Percentiles rank a stretch among this genome's conserved stretches.
Conservation (phyloP, 2,888 invertebrate species). For the Tanaodytes sp. region DNA sequence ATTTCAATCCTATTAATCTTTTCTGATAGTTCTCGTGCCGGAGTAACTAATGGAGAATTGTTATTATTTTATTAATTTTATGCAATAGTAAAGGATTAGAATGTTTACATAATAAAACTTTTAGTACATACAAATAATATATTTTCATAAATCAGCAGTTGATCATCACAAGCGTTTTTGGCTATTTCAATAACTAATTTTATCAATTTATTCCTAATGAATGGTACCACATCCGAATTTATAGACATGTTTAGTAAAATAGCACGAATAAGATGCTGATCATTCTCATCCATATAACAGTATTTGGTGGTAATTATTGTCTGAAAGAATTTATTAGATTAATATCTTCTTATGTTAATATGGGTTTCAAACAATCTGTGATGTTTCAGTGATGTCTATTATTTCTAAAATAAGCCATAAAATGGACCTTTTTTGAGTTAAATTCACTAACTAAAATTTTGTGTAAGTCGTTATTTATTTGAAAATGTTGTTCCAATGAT, state of each 20-base stretch:
- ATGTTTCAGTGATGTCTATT: no score
- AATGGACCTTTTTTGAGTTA: no score
- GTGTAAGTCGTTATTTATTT: no score
- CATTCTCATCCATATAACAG: neutral
- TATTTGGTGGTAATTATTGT: constrained; percentile 32
- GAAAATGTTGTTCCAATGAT: no score
- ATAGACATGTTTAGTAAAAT: constrained; percentile 12
- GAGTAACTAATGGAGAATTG: no score
- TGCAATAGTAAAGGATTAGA: neutral
- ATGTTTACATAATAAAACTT: no score
- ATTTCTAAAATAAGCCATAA: no score
- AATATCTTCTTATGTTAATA: no score
- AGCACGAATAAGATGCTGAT: neutral
- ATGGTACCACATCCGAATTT: constrained; percentile 26
- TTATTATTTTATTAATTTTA: neutral
- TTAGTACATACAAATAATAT: constrained; percentile 19
- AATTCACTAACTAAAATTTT: no score
- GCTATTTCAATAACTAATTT: constrained; percentile 33
- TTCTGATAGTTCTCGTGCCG: no score
- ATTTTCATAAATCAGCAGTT: neutral
- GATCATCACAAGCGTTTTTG: constrained; percentile 3
- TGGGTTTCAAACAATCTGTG: no score
- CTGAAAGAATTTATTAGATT: no score
- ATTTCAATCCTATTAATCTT: constrained; percentile 31
- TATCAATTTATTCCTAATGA: constrained; percentile 33